Percentiles rank a stretch among this genome's conserved stretches.
Conservation (phyloP, 2,888 invertebrate species). For the Gastracanthus pulcherrimus region DNA sequence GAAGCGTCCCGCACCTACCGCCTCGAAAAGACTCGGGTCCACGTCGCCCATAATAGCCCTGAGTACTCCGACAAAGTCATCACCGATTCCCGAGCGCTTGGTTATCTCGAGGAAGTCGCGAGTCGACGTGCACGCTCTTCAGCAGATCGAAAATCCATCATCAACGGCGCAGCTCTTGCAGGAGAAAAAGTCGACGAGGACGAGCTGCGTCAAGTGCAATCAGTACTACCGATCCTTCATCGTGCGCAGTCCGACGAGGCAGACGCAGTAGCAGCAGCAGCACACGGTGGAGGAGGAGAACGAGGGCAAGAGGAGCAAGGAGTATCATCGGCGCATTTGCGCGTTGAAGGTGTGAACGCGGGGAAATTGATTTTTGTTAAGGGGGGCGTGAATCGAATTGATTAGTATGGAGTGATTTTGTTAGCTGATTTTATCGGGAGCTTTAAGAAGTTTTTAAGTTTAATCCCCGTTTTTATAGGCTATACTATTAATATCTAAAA, state of each 20-base stretch:
- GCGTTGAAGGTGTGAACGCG: too few relatives aligned
- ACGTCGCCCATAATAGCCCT: too few relatives aligned
- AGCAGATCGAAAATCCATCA: too few relatives aligned
- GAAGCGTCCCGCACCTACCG: not conserved
- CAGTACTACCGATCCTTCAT: not conserved
- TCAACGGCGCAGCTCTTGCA: too few relatives aligned
- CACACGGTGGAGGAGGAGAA: not conserved
- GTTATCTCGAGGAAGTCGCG: not conserved
- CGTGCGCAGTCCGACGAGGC: not conserved
- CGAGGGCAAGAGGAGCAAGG: not conserved
- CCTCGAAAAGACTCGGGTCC: not conserved
- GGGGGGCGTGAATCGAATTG: too few relatives aligned
- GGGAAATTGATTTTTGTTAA: too few relatives aligned
- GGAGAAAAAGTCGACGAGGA: not conserved
- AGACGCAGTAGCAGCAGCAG: too few relatives aligned
- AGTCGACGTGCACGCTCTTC: not conserved
- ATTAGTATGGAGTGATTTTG: too few relatives aligned
- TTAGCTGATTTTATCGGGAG: too few relatives aligned
- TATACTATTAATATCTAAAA: too few relatives aligned
- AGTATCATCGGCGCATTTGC: not conserved
- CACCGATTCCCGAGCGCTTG: not conserved
- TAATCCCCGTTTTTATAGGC: too few relatives aligned
- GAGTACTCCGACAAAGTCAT: not conserved
- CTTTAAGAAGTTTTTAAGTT: too few relatives aligned
- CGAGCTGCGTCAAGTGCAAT: not conserved